Conservation (phyloP, 2,888 invertebrate genomes). For the Drosophila anomelani region DNA sequence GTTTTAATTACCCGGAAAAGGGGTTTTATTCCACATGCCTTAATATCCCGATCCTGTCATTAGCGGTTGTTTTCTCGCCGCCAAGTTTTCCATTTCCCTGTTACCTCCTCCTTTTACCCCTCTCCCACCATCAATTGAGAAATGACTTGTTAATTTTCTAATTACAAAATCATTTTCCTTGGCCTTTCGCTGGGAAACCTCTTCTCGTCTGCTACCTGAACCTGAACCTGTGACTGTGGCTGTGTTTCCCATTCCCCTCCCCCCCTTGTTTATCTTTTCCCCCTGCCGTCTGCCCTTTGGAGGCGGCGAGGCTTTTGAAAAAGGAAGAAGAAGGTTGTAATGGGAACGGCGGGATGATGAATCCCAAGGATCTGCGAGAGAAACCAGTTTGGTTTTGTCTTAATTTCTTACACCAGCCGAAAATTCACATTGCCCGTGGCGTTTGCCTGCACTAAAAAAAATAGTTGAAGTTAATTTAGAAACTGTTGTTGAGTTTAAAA, state of each 20-base stretch:
- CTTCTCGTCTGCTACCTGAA: conserved; percentile 13
- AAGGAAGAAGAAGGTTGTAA: neutral
- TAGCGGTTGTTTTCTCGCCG: conserved; percentile 3
- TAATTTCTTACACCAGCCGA: conserved; percentile 63
- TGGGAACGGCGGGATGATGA: neutral
- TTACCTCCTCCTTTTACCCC: neutral
- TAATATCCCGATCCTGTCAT: conserved; percentile 5
- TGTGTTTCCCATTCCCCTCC: neutral
- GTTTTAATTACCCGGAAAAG: conserved; percentile 38
- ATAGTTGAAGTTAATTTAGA: neutral
- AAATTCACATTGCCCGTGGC: conserved; percentile 39
- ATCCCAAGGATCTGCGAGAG: conserved; percentile 19
- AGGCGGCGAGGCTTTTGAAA: conserved; percentile 41
- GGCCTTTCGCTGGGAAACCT: conserved; percentile 20
- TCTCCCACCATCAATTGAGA: conserved; percentile 26
- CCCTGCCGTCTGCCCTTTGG: neutral
- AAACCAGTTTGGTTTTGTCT: conserved; percentile 74
- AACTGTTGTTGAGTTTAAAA: neutral
- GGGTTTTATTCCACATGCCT: neutral
- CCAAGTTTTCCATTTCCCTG: neutral
- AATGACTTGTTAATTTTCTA: conserved; percentile 68
- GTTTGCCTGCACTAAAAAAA: conserved; percentile 13
- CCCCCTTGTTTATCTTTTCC: conserved; percentile 1
- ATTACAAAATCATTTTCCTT: conserved; percentile 63
- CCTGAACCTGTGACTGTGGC: neutral